These are phyloP conservation scores for Penaeus monodon DNA, from an alignment of 2,888 invertebrate genomes.

Conservation along the genomic window DNA sequence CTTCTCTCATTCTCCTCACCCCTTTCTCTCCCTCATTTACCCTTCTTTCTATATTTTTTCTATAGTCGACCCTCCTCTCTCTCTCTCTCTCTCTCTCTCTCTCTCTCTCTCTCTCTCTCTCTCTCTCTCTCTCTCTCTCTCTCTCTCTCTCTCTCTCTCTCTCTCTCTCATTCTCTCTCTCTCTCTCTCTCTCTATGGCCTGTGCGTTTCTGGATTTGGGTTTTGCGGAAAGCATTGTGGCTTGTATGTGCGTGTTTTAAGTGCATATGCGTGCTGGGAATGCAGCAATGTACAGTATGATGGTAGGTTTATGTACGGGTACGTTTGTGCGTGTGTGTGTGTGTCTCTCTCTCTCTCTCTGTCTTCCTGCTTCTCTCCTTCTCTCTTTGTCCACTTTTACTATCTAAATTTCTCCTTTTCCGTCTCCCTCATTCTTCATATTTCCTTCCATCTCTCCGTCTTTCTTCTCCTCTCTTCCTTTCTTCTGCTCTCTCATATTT, in stretches of 20 bases:
- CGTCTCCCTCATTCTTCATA: neutral
- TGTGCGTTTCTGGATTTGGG: too few relatives aligned
- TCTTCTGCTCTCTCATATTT: neutral
- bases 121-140: neutral
- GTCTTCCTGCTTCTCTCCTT: neutral
- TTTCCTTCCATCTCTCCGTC: conserved; percentile 1
- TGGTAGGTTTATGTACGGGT: too few relatives aligned
- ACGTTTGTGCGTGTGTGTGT: too few relatives aligned
- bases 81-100: neutral
- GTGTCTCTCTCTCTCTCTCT: too few relatives aligned
- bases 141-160: too few relatives aligned
- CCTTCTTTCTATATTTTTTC: neutral
- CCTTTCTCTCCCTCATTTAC: neutral
- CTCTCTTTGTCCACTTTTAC: neutral
- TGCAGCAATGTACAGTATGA: too few relatives aligned
- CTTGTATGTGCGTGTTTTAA: too few relatives aligned
- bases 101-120: conserved; percentile 1
- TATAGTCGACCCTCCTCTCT: neutral
- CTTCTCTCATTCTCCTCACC: too few relatives aligned
- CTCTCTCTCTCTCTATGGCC: too few relatives aligned
- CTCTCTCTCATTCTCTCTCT: too few relatives aligned
- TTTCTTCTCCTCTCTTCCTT: neutral
- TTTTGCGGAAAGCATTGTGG: too few relatives aligned
- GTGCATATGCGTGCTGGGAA: too few relatives aligned
- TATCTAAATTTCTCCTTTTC: neutral